Percentiles rank a stretch among this genome's conserved stretches.
These are phyloP conservation scores for Alces alces DNA, from an alignment of 2,113 vertebrate genomes.

Conservation along the genomic window DNA sequence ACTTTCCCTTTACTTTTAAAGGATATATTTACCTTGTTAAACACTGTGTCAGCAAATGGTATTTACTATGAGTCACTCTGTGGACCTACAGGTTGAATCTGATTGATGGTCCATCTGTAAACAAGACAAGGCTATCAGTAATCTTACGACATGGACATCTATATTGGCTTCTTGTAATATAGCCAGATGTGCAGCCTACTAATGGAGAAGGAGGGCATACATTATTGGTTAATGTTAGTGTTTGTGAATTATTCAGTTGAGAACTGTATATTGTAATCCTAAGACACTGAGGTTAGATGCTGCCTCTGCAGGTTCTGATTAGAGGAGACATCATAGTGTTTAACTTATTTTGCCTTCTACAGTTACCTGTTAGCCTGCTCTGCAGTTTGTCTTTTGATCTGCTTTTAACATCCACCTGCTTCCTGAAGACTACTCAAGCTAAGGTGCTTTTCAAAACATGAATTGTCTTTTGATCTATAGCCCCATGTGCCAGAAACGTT, in stretches of 20 bases:
- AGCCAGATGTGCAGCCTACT: neutral
- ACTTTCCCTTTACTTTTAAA: slow-evolving; percentile 12
- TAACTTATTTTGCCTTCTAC: neutral
- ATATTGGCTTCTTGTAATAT: neutral
- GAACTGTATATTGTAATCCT: neutral
- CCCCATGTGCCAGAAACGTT: neutral
- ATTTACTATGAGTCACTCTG: neutral
- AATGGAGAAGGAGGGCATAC: neutral
- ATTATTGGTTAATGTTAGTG: neutral
- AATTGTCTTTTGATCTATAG: neutral
- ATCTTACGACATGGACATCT: neutral
- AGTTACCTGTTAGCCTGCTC: neutral
- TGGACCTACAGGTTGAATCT: neutral
- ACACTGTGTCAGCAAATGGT: neutral
- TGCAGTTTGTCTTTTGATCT: neutral
- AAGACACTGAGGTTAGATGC: neutral
- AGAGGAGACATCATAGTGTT: neutral
- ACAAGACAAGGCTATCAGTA: slow-evolving; percentile 23
- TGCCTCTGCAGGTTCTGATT: neutral
- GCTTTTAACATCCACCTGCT: neutral
- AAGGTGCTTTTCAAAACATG: neutral
- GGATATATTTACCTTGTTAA: slow-evolving; percentile 12
- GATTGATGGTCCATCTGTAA: slow-evolving; percentile 42
- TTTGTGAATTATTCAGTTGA: neutral
- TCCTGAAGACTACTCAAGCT: neutral